These are phyloP conservation scores for Chauna torquata DNA, from an alignment of 2,113 vertebrate species.

Conservation along the genomic window DNA sequence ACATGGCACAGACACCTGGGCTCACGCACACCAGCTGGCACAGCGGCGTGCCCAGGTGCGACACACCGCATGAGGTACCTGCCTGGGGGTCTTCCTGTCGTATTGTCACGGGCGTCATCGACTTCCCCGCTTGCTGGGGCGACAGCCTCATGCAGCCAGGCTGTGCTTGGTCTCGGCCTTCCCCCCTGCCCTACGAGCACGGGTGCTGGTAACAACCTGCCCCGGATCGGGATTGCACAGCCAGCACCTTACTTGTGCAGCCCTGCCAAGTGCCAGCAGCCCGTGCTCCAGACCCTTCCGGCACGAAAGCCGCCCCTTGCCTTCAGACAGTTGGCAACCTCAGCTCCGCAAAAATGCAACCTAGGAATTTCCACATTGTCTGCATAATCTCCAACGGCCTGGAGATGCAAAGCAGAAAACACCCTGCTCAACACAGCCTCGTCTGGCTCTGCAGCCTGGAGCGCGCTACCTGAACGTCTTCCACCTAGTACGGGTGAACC, in stretches of 20 bases:
- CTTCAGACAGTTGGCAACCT: not conserved
- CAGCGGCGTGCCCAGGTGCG: rapidly evolving
- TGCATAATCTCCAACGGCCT: not conserved
- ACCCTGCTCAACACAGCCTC: not conserved
- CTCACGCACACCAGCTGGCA: not conserved
- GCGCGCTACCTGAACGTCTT: not conserved
- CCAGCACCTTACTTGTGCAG: rapidly evolving
- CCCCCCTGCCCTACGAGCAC: not conserved
- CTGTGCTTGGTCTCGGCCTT: not conserved
- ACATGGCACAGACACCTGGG: not conserved
- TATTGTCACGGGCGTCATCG: rapidly evolving
- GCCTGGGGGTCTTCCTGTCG: rapidly evolving
- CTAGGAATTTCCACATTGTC: not conserved
- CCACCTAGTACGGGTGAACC: not conserved
- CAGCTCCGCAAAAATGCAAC: not conserved
- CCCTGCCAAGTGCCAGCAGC: not conserved
- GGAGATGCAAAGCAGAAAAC: not conserved
- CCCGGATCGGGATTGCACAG: not conserved
- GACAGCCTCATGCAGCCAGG: not conserved
- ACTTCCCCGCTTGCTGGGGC: not conserved
- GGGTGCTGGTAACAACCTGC: not conserved
- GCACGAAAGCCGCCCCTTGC: not conserved
- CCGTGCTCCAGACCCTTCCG: not conserved
- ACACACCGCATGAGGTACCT: rapidly evolving
- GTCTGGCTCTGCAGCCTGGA: not conserved